These are phyloP conservation scores for Cataglyphis livida DNA, from an alignment of 2,888 invertebrate species.

Conservation along the genomic window DNA sequence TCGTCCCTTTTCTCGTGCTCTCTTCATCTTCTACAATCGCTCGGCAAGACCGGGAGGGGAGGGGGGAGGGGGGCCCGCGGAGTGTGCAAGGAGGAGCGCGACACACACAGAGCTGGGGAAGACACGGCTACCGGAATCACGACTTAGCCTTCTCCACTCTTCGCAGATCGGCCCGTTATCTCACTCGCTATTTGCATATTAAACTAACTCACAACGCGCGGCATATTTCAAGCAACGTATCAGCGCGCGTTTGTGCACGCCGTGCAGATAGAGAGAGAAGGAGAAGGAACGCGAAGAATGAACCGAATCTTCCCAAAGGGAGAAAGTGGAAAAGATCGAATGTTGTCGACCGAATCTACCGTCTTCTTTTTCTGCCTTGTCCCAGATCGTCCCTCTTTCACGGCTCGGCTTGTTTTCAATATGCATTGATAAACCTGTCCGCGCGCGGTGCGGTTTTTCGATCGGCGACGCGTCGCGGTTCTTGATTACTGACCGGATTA, in stretches of 20 bases:
- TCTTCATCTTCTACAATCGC: slow-evolving; percentile 33
- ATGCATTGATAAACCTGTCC: slow-evolving; percentile 81
- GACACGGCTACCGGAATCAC: slow-evolving; percentile 85
- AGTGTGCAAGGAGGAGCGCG: slow-evolving; percentile 66
- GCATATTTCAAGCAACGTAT: slow-evolving; percentile 77
- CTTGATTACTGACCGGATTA: slow-evolving; percentile 76
- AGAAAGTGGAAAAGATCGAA: slow-evolving; percentile 20
- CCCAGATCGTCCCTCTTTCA: slow-evolving; percentile 72
- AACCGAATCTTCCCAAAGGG: slow-evolving; percentile 32
- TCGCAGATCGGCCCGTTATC: slow-evolving; percentile 84
- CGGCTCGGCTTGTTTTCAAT: slow-evolving; percentile 80
- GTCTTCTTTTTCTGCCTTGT: slow-evolving; percentile 60
- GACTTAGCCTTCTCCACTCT: slow-evolving; percentile 83
- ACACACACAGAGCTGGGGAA: slow-evolving; percentile 73
- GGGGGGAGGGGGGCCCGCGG: slow-evolving; percentile 47
- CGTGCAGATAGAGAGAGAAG: slow-evolving; percentile 25
- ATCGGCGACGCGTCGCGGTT: slow-evolving; percentile 62
- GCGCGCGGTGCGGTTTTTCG: slow-evolving; percentile 51
- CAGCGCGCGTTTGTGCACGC: slow-evolving; percentile 20
- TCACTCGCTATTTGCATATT: slow-evolving; percentile 84
- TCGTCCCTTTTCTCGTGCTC: slow-evolving; percentile 28
- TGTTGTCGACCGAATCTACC: slow-evolving; percentile 57
- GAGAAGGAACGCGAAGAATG: slow-evolving; percentile 4
- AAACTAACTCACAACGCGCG: slow-evolving; percentile 85
- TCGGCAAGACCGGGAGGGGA: slow-evolving; percentile 42